Evolutionary conservation across 2,888 invertebrate genomes (phyloP).

Genomic region (Gymnosoma rotundatum): DNA sequence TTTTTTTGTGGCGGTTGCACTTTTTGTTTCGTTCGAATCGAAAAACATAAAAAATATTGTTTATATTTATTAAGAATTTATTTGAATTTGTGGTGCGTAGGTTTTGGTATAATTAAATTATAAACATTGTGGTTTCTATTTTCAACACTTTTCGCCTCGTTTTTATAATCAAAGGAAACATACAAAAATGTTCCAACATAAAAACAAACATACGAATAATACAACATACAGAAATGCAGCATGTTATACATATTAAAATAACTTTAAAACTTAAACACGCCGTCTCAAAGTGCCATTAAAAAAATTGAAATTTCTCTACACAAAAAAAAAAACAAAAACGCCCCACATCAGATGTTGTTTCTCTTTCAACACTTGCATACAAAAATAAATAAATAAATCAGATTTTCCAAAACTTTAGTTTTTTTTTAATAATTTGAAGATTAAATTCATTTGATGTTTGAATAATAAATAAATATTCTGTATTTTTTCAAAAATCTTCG

Average conservation of each 20-base stretch:
- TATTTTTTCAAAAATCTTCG: not conserved
- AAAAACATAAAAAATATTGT: slow-evolving; percentile 8
- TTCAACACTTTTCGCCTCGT: slow-evolving; percentile 44
- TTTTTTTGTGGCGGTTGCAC: too few species aligned
- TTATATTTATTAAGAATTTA: slow-evolving; percentile 8
- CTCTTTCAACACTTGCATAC: slow-evolving; percentile 43
- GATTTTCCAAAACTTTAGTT: not conserved
- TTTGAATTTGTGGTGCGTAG: slow-evolving; percentile 56
- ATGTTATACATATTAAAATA: slow-evolving; percentile 37
- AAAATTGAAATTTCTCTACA: slow-evolving; percentile 7
- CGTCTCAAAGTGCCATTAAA: slow-evolving; percentile 4
- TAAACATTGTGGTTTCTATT: slow-evolving; percentile 40
- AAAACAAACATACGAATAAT: slow-evolving; percentile 6
- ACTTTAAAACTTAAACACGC: slow-evolving; percentile 19
- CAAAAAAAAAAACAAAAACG: slow-evolving; percentile 19
- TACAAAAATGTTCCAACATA: slow-evolving; percentile 31
- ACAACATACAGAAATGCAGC: slow-evolving; percentile 32
- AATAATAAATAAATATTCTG: slow-evolving; percentile 47
- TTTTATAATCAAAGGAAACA: slow-evolving; percentile 65
- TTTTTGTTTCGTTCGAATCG: too few species aligned
- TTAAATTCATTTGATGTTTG: slow-evolving; percentile 36
- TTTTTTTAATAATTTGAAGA: slow-evolving; percentile 23
- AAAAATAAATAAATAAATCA: slow-evolving; percentile 8
- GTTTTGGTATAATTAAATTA: slow-evolving; percentile 59
- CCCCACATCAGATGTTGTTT: slow-evolving; percentile 15